Evolutionary conservation across 2,113 vertebrate genomes (phyloP).

Genomic region (Halcyon malimbica): DNA sequence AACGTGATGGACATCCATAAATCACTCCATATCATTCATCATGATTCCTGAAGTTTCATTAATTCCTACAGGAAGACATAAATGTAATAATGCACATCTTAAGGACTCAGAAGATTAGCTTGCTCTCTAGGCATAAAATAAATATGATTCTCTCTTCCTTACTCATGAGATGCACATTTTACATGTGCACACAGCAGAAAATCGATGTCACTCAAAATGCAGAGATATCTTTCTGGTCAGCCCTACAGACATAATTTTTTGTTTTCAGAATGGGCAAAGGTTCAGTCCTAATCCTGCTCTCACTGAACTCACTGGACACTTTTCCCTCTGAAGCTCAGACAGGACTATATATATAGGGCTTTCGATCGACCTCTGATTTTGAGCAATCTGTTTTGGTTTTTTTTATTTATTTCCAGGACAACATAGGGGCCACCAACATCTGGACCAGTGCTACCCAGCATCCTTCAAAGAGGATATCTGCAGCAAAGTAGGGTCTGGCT

Average conservation of each 20-base stretch:
- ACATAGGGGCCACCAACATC: neutral
- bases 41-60: constrained; percentile 35
- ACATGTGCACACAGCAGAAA: neutral
- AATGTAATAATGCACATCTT: neutral
- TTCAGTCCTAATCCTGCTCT: neutral
- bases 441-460: neutral
- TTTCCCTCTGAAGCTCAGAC: neutral
- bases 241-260: neutral
- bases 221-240: neutral
- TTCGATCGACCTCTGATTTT: neutral
- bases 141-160: neutral
- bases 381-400: neutral
- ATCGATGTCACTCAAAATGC: accelerated
- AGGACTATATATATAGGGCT: neutral
- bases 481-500: neutral
- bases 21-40: neutral
- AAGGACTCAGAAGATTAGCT: neutral
- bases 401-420: neutral
- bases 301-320: neutral
- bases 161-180: neutral
- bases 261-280: neutral
- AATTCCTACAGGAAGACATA: constrained; percentile 17
- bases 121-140: neutral
- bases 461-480: neutral
- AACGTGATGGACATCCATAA: neutral